Base-by-base conservation (phyloP, 2,888 invertebrate species). In the Ochropleura plecta region DNA sequence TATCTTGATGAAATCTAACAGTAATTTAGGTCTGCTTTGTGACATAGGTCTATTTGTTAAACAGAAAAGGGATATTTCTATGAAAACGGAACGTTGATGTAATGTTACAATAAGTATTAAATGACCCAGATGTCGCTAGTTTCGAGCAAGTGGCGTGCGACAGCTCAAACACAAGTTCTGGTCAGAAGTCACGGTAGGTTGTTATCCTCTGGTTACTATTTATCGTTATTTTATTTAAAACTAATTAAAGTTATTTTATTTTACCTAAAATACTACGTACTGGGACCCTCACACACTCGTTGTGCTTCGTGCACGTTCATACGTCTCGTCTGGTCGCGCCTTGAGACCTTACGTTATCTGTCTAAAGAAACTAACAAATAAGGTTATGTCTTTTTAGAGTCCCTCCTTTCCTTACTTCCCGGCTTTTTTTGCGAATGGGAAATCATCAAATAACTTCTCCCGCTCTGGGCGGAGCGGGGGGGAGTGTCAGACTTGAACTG, bases 41-140 rank as follows among this genome's bases (percentile, higher is more conserved):
- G 44, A 59, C 51, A n/a, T 7, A n/a, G 42, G 8, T 10, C 10
- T 42, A 60, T 48, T 65, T 9, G 20, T 69, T 40, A 60, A 16
- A 12, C 6, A 53, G 42, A 62, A 71, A 79, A 8, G 3, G 10
- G 5, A 18, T 44, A 48, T 79, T 79, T 71, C 46, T 30, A 53
- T 7, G n/a, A 70, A 79, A 79, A 70, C 18, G 0, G 8, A 40
- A 20, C 18, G 12, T 60, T 59, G 12, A 42, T 48, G n/a, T n/a
- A n/a, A n/a, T 79, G 12, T 76, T 51, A 46, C 51, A 49, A 20
- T 46, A 18, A 55, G 9, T 57, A 70, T 40, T 16, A 42, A 60
- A 30, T 53, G 2, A 5, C 51, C 70, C 46, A 53, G 79, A 60
- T 60, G 51, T 46, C 18, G 20, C 20, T 14, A 5, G 46, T 10